Evolutionary conservation across 2,113 vertebrate genomes (phyloP), one percentile per base, ranked within the genome.

Genomic region (Forbesichthys papilliferus): DNA sequence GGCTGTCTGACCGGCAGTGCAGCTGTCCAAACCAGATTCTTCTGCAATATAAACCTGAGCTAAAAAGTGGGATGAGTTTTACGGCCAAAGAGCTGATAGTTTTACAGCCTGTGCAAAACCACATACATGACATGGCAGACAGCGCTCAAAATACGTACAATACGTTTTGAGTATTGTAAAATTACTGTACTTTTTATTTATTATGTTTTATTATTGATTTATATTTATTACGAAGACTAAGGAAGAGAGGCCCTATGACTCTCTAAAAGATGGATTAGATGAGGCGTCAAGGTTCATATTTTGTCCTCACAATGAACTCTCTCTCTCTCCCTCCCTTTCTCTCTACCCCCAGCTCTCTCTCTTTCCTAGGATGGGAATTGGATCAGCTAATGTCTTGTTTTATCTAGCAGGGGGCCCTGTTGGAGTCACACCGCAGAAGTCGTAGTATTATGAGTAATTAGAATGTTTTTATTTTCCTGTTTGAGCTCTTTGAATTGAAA

Each of bases 21-120:
- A 42, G 58, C 58, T 46, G 68, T 52, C 12, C 51, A 80, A 86
- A 82, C 56, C 18, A 79, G 78, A 85, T 86, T 80, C 82, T 65
- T 65, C 61, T 74, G 84, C 62, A 67, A 84, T 81, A 66, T 54
- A 77, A 89, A 89, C 86, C 76, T 76, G 80, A 90, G 84, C 73
- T 80, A 69, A 69, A 73, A 64, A 69, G 72, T 77, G 69, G 83
- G 86, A 89, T 82, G 82, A 64, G 73, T 78, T 83, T 75, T 66
- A 75, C 86, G 83, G 77, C 59, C 71, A 56, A 69, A 6, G 66
- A 68, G 66, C 27, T 73, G 71, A 81, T 84, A 48, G 61, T 58
- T 83, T 84, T 77, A 56, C 74, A 68, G 59, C 73, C 72, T 82
- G 73, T 80, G 65, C 68, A 61, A 55, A 65, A 62, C 56, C 64